Evolutionary conservation across 2,797 vertebrate genomes (phyloP).

Genomic region (Erpetoichthys calabaricus): DNA sequence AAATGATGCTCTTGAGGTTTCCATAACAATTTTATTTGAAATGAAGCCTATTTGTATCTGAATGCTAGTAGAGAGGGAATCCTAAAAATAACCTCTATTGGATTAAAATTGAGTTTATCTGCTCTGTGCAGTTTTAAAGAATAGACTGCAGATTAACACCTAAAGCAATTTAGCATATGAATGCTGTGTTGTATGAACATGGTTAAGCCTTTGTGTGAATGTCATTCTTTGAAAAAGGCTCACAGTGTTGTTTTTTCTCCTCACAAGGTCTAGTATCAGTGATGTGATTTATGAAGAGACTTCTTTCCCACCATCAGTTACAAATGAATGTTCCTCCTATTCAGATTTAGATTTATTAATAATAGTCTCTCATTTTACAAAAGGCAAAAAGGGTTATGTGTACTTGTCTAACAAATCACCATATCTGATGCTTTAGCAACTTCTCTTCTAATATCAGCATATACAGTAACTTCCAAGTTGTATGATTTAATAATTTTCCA

Average conservation of each 20-base stretch:
- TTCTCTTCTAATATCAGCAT: no score
- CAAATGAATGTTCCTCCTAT: no score
- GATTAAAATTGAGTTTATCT: neutral
- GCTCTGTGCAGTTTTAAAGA: neutral
- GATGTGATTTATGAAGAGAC: neutral
- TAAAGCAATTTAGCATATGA: neutral
- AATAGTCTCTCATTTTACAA: no score
- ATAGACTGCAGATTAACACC: neutral
- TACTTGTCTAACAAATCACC: no score
- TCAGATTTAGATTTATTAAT: no score
- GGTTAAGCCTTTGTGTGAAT: neutral
- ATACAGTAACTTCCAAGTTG: no score
- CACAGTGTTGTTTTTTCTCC: neutral
- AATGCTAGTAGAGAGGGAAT: neutral
- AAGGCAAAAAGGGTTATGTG: no score
- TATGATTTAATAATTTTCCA: no score
- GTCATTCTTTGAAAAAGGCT: neutral
- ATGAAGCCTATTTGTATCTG: neutral
- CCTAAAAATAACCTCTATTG: constrained; percentile 1
- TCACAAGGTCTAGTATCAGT: neutral
- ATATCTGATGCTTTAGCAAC: no score
- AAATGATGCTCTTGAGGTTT: neutral
- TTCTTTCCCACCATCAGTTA: no score
- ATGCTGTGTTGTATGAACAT: neutral
- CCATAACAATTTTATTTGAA: neutral